phyloP scores from a whole-genome alignment of 1,140 invertebrate genomes.

The Orussus abietinus region DNA sequence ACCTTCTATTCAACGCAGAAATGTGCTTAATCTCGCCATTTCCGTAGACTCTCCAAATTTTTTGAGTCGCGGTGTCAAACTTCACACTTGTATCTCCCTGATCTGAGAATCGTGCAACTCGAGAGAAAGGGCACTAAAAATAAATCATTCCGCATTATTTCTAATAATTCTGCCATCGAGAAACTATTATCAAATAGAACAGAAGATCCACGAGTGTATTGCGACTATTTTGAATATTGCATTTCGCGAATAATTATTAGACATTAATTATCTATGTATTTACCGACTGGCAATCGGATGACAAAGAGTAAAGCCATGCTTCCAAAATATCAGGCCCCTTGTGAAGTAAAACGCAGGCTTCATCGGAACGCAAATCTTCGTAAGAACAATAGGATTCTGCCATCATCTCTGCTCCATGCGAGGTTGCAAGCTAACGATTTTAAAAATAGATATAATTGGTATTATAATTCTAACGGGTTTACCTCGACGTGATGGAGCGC shows the following conservation, averaged over 20 bases:
- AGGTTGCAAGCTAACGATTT: too few relatives aligned
- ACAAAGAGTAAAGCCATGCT: slow-evolving; percentile 56
- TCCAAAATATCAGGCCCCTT: slow-evolving; percentile 32
- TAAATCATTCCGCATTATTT: slow-evolving; percentile 9
- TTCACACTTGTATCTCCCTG: slow-evolving; percentile 30
- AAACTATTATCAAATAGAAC: too few relatives aligned
- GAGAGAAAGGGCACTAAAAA: slow-evolving; percentile 51
- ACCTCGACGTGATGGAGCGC: too few relatives aligned
- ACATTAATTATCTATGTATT: slow-evolving; percentile 24
- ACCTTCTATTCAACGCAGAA: slow-evolving; percentile 31
- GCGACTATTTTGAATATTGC: not conserved
- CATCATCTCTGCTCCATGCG: slow-evolving; percentile 24
- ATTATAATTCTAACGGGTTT: too few relatives aligned
- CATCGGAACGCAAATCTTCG: slow-evolving; percentile 52
- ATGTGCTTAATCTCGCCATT: slow-evolving; percentile 30
- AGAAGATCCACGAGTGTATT: too few relatives aligned
- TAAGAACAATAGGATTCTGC: slow-evolving; percentile 24
- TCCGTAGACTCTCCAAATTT: slow-evolving; percentile 42
- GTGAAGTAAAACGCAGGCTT: slow-evolving; percentile 55
- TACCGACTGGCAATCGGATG: slow-evolving; percentile 60
- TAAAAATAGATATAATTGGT: too few relatives aligned
- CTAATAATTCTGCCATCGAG: too few relatives aligned
- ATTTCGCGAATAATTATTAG: slow-evolving; percentile 1
- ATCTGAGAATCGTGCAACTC: slow-evolving; percentile 31
- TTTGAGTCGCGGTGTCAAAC: slow-evolving; percentile 37